These are phyloP conservation scores for Scolopax mira DNA, from an alignment of 2,113 vertebrate species.

Conservation along the genomic window DNA sequence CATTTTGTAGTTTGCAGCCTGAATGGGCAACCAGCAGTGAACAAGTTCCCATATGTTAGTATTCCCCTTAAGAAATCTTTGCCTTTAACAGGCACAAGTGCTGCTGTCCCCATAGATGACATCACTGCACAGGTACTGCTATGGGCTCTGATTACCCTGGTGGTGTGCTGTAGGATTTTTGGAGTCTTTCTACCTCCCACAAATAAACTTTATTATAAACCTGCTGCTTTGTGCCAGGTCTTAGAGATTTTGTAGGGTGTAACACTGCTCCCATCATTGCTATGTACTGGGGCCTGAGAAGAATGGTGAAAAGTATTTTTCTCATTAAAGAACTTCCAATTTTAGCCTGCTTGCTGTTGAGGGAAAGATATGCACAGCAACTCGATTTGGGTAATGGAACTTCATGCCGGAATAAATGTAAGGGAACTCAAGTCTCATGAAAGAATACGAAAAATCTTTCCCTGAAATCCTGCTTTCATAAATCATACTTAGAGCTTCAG, in stretches of 20 bases:
- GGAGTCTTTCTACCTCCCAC: background rate
- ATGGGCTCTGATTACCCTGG: background rate
- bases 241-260: background rate
- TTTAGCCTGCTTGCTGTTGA: background rate
- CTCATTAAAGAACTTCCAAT: background rate
- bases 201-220: background rate
- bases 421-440: background rate
- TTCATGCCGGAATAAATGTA: background rate
- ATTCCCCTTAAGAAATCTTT: background rate
- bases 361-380: background rate
- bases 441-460: background rate
- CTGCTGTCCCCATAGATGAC: background rate
- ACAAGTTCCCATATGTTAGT: background rate
- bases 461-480: background rate
- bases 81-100: background rate
- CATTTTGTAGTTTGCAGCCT: background rate
- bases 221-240: background rate
- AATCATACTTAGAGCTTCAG: background rate
- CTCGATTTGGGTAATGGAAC: background rate
- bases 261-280: background rate
- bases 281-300: rapidly evolving
- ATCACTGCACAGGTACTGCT: background rate
- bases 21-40: background rate
- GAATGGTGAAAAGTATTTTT: background rate
- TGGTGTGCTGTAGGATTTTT: background rate